Conservation (phyloP, 2,797 vertebrate genomes). For the Dendrocincla fuliginosa region DNA sequence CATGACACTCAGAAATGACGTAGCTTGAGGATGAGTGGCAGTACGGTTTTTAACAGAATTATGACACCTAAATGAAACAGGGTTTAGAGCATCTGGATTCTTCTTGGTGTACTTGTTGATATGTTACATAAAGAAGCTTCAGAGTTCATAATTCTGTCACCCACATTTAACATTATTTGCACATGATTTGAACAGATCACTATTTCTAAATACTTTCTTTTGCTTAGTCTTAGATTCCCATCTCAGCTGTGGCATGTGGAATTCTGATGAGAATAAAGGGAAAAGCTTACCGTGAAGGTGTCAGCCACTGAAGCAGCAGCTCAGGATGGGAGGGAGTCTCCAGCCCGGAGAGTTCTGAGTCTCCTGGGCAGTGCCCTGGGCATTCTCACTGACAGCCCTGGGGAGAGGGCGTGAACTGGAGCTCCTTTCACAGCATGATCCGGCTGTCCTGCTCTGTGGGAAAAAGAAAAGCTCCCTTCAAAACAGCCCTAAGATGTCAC, state of each 20-base stretch:
- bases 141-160: background rate
- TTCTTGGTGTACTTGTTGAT: background rate
- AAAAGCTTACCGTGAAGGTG: background rate
- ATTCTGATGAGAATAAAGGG: background rate
- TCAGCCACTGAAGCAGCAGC: background rate
- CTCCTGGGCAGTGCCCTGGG: background rate
- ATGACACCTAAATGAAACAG: fast-evolving
- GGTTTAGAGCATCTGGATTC: background rate
- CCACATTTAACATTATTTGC: background rate
- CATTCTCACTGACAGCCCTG: background rate
- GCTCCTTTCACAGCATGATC: background rate
- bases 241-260: background rate
- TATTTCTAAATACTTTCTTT: background rate
- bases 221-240: background rate
- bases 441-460: background rate
- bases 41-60: background rate
- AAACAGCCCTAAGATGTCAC: background rate
- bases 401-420: background rate
- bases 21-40: background rate
- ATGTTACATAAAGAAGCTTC: background rate
- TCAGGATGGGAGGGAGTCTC: background rate
- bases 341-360: too few relatives aligned
- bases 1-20: background rate
- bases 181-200: background rate
- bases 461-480: background rate